Evolutionary conservation across 2,888 invertebrate species (phyloP).

Genomic region (Cephus spinipes): DNA sequence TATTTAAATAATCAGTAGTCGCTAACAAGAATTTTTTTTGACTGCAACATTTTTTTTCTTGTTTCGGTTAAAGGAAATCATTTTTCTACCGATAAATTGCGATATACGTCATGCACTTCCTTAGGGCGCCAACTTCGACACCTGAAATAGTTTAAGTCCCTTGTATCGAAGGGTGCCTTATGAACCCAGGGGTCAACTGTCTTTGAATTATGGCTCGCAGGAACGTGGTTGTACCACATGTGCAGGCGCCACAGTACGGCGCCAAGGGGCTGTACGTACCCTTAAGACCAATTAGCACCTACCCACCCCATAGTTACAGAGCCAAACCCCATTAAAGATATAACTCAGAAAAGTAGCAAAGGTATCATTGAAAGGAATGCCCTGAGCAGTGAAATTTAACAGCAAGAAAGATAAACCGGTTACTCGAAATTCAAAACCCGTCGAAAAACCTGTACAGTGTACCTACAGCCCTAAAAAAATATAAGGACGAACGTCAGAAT

Average conservation of each 20-base stretch:
- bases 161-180: constrained; percentile 24
- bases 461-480: background rate
- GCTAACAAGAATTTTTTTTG: background rate
- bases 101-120: constrained; percentile 28
- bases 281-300: constrained; percentile 60
- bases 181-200: constrained; percentile 38
- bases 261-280: constrained; percentile 45
- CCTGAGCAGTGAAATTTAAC: background rate
- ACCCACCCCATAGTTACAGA: constrained; percentile 23
- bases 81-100: constrained; percentile 28
- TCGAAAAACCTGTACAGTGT: background rate
- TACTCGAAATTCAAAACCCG: background rate
- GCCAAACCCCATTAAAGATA: background rate
- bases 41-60: background rate
- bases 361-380: background rate
- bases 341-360: background rate
- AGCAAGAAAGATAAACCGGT: background rate
- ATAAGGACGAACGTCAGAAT: background rate
- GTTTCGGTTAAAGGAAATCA: background rate
- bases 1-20: background rate
- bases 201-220: constrained; percentile 44
- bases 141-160: constrained; percentile 49
- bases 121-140: constrained; percentile 32
- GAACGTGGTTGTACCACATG: constrained; percentile 40
- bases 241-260: constrained; percentile 47